phyloP scores from a whole-genome alignment of 2,888 invertebrate species.

The Petrophora chlorosata region DNA sequence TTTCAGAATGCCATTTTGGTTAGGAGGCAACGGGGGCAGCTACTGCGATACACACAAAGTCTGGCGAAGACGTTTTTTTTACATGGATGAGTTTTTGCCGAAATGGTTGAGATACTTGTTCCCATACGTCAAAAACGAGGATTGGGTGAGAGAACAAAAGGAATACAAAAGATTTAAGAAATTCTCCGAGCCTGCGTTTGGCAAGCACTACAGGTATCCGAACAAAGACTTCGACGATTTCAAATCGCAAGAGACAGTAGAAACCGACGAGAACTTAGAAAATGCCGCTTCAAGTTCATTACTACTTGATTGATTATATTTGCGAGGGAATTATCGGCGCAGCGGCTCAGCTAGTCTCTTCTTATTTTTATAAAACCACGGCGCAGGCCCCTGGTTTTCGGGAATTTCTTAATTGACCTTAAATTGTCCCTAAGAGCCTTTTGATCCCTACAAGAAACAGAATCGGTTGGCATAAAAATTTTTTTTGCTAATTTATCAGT shows the following conservation, averaged over 20 bases:
- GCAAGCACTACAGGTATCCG: slow-evolving; percentile 46
- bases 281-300: slow-evolving; percentile 10
- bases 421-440: too few relatives aligned
- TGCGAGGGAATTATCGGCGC: too few relatives aligned
- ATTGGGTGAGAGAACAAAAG: slow-evolving; percentile 58
- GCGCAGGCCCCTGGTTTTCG: too few relatives aligned
- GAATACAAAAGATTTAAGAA: slow-evolving; percentile 54
- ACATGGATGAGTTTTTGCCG: slow-evolving; percentile 63
- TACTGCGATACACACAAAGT: slow-evolving; percentile 57
- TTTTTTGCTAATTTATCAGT: too few relatives aligned
- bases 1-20: slow-evolving; percentile 59
- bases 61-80: slow-evolving; percentile 62
- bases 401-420: too few relatives aligned
- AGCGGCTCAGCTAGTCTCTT: too few relatives aligned
- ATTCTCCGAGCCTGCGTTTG: slow-evolving; percentile 59
- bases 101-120: slow-evolving; percentile 52
- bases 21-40: slow-evolving; percentile 53
- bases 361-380: too few relatives aligned
- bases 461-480: too few relatives aligned
- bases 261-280: slow-evolving; percentile 5
- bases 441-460: too few relatives aligned
- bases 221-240: slow-evolving; percentile 10
- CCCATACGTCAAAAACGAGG: slow-evolving; percentile 50
- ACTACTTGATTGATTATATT: too few relatives aligned
- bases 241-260: slow-evolving; percentile 8